Conservation (phyloP, 2,113 vertebrate genomes). For the Mastomys coucha region DNA sequence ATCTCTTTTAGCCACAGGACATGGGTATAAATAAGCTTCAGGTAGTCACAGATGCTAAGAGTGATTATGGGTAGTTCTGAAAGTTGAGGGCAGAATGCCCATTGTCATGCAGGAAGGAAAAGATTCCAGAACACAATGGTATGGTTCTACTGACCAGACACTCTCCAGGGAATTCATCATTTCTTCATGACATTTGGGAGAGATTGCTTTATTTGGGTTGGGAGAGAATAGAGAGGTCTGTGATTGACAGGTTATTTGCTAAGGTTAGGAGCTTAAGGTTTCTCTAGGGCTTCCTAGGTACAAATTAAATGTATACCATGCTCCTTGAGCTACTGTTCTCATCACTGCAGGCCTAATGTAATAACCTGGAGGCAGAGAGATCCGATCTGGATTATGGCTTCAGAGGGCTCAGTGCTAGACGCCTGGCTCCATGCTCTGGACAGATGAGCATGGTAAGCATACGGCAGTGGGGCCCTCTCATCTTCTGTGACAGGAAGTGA, state of each 20-base stretch:
- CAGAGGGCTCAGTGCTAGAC: not conserved
- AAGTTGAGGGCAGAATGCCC: not conserved
- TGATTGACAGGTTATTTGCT: not conserved
- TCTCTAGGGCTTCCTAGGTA: not conserved
- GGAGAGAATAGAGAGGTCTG: not conserved
- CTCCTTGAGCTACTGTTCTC: not conserved
- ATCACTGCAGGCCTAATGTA: not conserved
- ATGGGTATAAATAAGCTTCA: slow-evolving; percentile 66
- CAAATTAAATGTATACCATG: not conserved
- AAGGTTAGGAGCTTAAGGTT: not conserved
- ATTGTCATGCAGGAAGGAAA: not conserved
- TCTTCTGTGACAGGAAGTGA: not conserved
- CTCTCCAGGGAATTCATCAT: not conserved
- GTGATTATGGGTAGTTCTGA: slow-evolving; percentile 13
- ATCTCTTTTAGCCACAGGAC: slow-evolving; percentile 60
- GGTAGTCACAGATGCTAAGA: slow-evolving; percentile 50
- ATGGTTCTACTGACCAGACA: not conserved
- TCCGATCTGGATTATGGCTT: not conserved
- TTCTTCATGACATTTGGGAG: not conserved
- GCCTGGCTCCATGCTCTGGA: not conserved
- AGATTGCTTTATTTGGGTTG: not conserved
- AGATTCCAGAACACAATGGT: not conserved
- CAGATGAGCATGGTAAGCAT: not conserved
- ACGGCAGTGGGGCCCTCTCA: not conserved
- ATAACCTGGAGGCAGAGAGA: not conserved